Evolutionary conservation across 1,140 invertebrate species (phyloP), one percentile per base, ranked within the genome.

Genomic region (Zeugodacus cucurbitae): DNA sequence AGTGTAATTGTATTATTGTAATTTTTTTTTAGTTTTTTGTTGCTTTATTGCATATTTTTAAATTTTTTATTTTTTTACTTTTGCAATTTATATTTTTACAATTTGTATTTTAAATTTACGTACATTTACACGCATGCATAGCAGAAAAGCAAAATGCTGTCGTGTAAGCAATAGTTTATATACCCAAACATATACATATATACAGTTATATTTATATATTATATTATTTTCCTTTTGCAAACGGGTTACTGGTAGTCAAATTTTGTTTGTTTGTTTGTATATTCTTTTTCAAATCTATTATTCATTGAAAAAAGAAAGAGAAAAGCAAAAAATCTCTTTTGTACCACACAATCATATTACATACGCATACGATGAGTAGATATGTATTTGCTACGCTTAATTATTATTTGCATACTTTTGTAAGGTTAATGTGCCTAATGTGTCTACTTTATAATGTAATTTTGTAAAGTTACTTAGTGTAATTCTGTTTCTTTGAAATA

Each of bases 361-460:
- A 82, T 29, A 37, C 26, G 20, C 48, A 54, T 54, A 54, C 17
- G 48, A 54, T 4, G 48, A 20, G 48, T 54, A 17, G 48, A 54
- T 54, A 54, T 17, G 32, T 82, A 82, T 48, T 48, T 82, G 74
- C 41, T 82, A 82, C 74, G 74, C 74, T 82, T 82, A 82, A 82
- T 48, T 82, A 82, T 82, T 82, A 22, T 82, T 82, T 48, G 74
- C 74, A 82, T 82, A 82, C 74, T 82, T 48, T 82, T 48, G 58
- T 82, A 82, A 82, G 74, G 74, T 82, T 82, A 82, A 26, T 82
- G 74, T 82, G 74, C 74, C 74, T 82, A 82, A 82, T 54, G 74
- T 48, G 74, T 82, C 74, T 82, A 82, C 74, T 82, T 82, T 82
- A 48, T 82, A 82, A 48, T 82, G 74, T 82, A 48, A 8, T 48